Evolutionary conservation across 1,140 invertebrate genomes (phyloP).

Genomic region (Neotoxoptera formosana): DNA sequence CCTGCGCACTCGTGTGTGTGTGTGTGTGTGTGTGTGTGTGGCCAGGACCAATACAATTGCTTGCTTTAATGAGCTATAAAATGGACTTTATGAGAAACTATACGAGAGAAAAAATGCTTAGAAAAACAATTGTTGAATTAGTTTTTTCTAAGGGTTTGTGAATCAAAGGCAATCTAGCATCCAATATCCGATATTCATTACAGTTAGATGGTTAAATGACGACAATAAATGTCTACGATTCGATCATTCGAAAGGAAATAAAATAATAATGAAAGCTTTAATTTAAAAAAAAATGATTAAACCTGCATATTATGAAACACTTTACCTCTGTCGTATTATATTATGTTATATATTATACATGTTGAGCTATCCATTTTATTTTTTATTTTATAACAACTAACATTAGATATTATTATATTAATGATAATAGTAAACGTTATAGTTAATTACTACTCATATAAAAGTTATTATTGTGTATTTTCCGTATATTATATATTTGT

Average conservation of each 20-base stretch:
- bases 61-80: conserved; percentile 21
- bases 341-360: not conserved
- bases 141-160: conserved; percentile 6
- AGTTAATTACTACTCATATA: not conserved
- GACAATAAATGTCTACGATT: not conserved
- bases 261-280: not conserved
- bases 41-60: not conserved
- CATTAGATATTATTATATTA: not conserved
- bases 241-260: not conserved
- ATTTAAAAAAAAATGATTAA: not conserved
- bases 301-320: not conserved
- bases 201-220: not conserved
- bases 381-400: not conserved
- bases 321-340: not conserved
- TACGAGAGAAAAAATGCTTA: not conserved
- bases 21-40: not conserved
- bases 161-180: not conserved
- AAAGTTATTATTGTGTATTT: not conserved
- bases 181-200: not conserved
- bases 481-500: too few relatives aligned
- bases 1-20: not conserved
- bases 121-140: not conserved
- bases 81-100: conserved; percentile 21
- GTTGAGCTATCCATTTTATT: not conserved
- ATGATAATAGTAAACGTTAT: not conserved